Conservation (phyloP, 2,797 vertebrate genomes). For the Sitta carolinensis region DNA sequence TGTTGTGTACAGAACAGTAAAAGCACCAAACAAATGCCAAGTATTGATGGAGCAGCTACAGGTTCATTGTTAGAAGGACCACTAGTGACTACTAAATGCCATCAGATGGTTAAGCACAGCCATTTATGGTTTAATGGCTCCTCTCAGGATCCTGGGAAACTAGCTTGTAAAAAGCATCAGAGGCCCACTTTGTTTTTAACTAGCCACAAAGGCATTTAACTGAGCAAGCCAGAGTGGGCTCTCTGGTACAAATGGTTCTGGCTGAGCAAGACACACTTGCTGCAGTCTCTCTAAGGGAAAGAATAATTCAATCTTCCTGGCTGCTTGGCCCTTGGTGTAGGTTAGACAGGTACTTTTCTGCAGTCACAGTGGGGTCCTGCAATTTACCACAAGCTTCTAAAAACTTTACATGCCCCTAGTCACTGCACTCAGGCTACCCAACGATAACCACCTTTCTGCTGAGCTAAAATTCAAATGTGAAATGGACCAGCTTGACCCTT, state of each 20-base stretch:
- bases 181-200: slow-evolving; percentile 2
- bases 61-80: slow-evolving; percentile 4
- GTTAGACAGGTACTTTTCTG: neutral
- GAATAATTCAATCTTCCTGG: neutral
- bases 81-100: slow-evolving; percentile 54
- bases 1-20: neutral
- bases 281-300: neutral
- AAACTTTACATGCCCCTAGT: neutral
- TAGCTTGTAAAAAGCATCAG: slow-evolving; percentile 24
- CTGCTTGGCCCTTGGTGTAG: neutral
- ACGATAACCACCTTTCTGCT: neutral
- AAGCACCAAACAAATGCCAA: neutral
- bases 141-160: slow-evolving; percentile 37
- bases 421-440: neutral
- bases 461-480: neutral
- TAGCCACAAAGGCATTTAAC: neutral
- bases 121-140: slow-evolving; percentile 19
- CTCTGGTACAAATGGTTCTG: neutral
- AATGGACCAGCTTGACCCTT: neutral
- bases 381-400: neutral
- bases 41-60: slow-evolving; percentile 7
- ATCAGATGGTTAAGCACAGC: slow-evolving; percentile 24
- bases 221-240: neutral
- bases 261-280: neutral
- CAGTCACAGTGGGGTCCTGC: neutral